phyloP scores from a whole-genome alignment of 1,140 invertebrate species.

The Apis florea region DNA sequence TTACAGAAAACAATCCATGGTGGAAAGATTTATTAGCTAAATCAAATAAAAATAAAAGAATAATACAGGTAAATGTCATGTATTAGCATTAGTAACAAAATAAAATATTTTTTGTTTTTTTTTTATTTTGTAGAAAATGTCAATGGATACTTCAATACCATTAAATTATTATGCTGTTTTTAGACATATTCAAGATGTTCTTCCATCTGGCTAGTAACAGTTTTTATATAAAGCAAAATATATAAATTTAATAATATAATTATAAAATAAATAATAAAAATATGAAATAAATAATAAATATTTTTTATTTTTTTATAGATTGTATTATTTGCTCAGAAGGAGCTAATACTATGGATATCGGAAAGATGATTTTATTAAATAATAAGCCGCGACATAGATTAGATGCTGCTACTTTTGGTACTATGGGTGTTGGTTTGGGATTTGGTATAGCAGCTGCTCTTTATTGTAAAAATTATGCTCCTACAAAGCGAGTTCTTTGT shows the following conservation, averaged over 20 bases:
- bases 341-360: slow-evolving; percentile 99
- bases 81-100: background rate
- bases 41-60: slow-evolving; percentile 81
- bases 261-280: background rate
- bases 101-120: slow-evolving; percentile 3
- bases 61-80: slow-evolving; percentile 77
- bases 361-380: slow-evolving; percentile 93
- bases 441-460: slow-evolving; percentile 96
- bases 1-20: slow-evolving; percentile 81
- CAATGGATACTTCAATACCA: slow-evolving; percentile 85
- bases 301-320: slow-evolving; percentile 81
- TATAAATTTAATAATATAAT: background rate
- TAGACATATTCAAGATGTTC: slow-evolving; percentile 86
- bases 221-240: background rate
- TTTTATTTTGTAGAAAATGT: slow-evolving; percentile 80
- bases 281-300: background rate
- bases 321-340: slow-evolving; percentile 98
- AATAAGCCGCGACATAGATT: slow-evolving; percentile 90
- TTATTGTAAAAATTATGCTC: slow-evolving; percentile 90
- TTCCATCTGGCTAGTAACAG: slow-evolving; percentile 82
- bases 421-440: slow-evolving; percentile 97
- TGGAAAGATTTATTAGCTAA: slow-evolving; percentile 82
- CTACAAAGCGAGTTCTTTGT: slow-evolving; percentile 90
- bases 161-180: slow-evolving; percentile 97
- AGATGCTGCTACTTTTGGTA: slow-evolving; percentile 96